Evolutionary conservation across 92 coral and sea anemone genomes (phyloP), one percentile per base, ranked within the genome.

Genomic region (Pocillopora meandrina): DNA sequence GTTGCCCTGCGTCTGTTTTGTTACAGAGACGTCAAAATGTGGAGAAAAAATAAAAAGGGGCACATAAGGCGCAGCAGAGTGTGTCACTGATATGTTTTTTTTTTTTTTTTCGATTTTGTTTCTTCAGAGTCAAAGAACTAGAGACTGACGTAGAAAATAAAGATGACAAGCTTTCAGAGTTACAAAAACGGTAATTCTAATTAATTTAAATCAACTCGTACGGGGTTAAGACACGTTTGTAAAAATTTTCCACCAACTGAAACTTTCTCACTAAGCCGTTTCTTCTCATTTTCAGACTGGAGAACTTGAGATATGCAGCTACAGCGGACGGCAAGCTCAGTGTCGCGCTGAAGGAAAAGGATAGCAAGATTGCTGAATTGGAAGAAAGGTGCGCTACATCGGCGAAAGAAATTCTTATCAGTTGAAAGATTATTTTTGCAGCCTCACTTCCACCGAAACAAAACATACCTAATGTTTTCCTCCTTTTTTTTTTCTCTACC

Each of bases 71-170:
- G 52, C 52, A 42, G 52, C 1, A 42, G 52, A 42, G 52, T 42
- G 52, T 42, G 52, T 42, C 52, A 42, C 52, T 42, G 52, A 42
- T 42, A 42, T 42, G 8, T 42, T 7, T 3, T 3, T 3, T 42
- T 3, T 3, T 3, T 42, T 42, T 42, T 20, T 31, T 20, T 16
- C 5, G 49, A 34, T 31, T 80, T 58, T n/a, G 57, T 64, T 85
- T 56, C 79, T 71, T 19, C 84, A 92, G 95, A 62, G 93, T 78
- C 18, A 80, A 89, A 47, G 97, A 93, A 69, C 64, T 93, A 33
- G 92, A 88, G 64, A 88, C 87, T 68, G 82, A 55, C n/a, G 57
- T 95, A 71, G 98, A 93, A 75, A 84, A 68, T 13, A 95, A 94
- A 68, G 95, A 92, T 20, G 93, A 95, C 80, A 90, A 90, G 65